Base-by-base conservation (phyloP, 2,113 vertebrate genomes). In the Leucosticte australis region DNA sequence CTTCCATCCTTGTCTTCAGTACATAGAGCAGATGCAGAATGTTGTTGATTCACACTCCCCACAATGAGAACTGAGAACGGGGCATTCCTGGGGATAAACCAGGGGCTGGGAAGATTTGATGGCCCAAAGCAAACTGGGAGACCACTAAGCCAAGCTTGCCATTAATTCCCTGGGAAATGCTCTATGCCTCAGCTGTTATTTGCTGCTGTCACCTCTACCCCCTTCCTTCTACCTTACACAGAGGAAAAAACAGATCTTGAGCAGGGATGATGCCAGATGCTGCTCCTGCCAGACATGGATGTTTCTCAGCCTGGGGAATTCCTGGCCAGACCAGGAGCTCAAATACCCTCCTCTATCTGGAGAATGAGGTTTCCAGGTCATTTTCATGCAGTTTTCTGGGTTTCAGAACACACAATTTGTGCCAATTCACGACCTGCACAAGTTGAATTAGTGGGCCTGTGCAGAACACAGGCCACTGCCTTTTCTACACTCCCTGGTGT, bases 81-180 rank as follows among this genome's bases (percentile, higher is more conserved):
- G 55, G 59, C 50, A 88, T 90, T 90, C 85, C 82, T 74, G 70
- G 82, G 84, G 42, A 88, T 91, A 91, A 60, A 91, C 5, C 13
- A 92, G n/a, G 57, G 83, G 53, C 82, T 91, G 89, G 57, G 50
- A 83, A 80, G 75, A 83, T 67, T 4, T 80, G 85, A 64, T 80
- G 68, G 78, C 65, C 70, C 78, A 94, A 49, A 91, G 82, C 78
- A 92, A 95, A 92, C 68, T 64, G 37, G 79, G 80, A 87, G 39
- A 63, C 78, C 75, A 83, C 79, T 91, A 82, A 75, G 49, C 37
- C 49, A 82, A 75, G 27, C 11, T 33, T 90, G 76, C 53, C 65
- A 62, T 77, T 80, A 90, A 91, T 90, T 81, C 55, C 59, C 79
- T 81, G 79, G 75, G 75, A 94, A 91, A 94, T 80, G 78, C 84